Conservation (phyloP, 64 coral and sea anemone genomes). For the Trachythela sp. region DNA sequence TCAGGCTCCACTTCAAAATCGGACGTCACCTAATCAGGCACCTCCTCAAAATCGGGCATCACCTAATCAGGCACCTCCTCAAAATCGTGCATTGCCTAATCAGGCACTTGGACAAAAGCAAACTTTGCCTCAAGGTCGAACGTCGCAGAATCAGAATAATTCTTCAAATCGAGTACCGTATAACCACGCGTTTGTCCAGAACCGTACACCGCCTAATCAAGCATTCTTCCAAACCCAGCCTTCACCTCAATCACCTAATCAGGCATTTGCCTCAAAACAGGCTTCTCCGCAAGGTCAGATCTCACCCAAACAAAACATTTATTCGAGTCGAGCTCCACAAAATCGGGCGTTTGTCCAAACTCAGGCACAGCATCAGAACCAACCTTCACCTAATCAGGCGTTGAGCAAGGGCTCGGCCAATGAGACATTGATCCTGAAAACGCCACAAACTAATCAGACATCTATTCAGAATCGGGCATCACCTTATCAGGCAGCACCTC, state of each 20-base stretch:
- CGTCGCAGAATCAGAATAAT: background rate
- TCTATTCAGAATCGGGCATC: background rate
- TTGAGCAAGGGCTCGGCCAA: background rate
- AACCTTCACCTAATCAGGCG: no score
- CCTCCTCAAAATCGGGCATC: background rate
- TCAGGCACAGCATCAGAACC: no score
- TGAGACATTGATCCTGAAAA: background rate
- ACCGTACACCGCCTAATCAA: background rate
- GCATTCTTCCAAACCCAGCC: background rate
- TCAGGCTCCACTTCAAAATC: background rate
- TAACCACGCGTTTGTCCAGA: background rate
- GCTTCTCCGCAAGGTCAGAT: background rate
- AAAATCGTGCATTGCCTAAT: background rate
- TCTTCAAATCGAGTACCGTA: background rate
- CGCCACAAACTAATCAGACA: background rate
- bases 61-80: background rate
- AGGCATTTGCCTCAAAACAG: background rate
- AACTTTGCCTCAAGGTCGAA: background rate
- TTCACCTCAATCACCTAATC: background rate
- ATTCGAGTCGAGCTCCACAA: background rate
- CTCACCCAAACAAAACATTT: background rate
- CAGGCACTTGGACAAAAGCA: background rate
- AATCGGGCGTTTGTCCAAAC: background rate
- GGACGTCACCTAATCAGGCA: background rate
- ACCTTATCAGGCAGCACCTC: background rate